Percentiles rank a stretch among this genome's conserved stretches.
These are phyloP conservation scores for Poeciliopsis presidionis DNA, from an alignment of 2,797 vertebrate species.

Conservation along the genomic window DNA sequence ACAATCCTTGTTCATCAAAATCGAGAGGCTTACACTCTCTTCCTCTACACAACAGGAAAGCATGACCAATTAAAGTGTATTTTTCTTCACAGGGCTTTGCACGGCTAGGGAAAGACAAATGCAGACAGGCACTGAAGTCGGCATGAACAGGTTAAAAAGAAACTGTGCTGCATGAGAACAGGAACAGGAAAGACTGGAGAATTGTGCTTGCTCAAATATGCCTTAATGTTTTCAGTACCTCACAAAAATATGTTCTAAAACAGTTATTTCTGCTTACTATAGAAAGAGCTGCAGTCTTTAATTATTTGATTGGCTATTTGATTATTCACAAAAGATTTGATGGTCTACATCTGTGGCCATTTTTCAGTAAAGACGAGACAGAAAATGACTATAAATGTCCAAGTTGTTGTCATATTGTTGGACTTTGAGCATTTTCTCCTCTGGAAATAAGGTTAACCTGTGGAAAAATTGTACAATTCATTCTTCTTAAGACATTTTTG, in stretches of 20 bases:
- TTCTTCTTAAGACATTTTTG: background rate
- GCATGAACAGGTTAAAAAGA: background rate
- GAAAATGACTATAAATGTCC: background rate
- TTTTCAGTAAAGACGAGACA: background rate
- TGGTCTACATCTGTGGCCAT: background rate
- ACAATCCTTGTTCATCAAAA: constrained; percentile 62
- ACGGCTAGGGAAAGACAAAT: constrained; percentile 50
- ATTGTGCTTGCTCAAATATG: constrained; percentile 25
- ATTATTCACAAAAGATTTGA: background rate
- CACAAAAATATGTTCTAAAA: background rate
- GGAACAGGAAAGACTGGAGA: constrained; percentile 9
- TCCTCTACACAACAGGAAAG: constrained; percentile 42
- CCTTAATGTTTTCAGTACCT: background rate
- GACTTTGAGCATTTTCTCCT: background rate
- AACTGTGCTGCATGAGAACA: background rate
- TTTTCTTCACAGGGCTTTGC: constrained; percentile 60
- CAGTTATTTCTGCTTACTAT: background rate
- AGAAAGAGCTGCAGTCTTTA: background rate
- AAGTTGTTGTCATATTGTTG: background rate
- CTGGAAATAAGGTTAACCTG: background rate
- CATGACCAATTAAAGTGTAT: constrained; percentile 71
- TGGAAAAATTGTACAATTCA: background rate
- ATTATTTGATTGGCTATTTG: background rate
- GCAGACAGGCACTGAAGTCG: constrained; percentile 47
- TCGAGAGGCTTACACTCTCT: constrained; percentile 54